Conservation (phyloP, 2,797 vertebrate species). For the Centropyge bicolor region DNA sequence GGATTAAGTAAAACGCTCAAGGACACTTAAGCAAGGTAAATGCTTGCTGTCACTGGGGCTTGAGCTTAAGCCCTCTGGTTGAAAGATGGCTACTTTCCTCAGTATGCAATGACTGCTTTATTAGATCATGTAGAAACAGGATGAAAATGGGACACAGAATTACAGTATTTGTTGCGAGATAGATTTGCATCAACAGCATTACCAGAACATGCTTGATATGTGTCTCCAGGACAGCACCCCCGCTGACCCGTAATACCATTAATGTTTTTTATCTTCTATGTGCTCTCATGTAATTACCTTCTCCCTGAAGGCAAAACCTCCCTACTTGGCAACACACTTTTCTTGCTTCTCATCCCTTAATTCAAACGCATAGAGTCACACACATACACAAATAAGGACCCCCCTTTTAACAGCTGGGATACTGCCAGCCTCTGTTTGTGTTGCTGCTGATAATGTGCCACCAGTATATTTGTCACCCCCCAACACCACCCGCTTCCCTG, state of each 20-base stretch:
- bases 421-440: slow-evolving; percentile 76
- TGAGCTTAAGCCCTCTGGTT: slow-evolving; percentile 44
- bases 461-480: slow-evolving; percentile 58
- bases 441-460: slow-evolving; percentile 75
- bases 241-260: slow-evolving; percentile 74
- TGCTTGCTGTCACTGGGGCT: slow-evolving; percentile 59
- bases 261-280: slow-evolving; percentile 71
- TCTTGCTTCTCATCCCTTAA: slow-evolving; percentile 51
- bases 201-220: slow-evolving; percentile 58
- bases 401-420: slow-evolving; percentile 72
- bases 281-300: slow-evolving; percentile 75
- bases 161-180: slow-evolving; percentile 43
- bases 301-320: slow-evolving; percentile 63
- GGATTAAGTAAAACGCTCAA: slow-evolving; percentile 71
- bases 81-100: slow-evolving; percentile 58
- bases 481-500: slow-evolving; percentile 12
- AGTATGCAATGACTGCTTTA: slow-evolving; percentile 41
- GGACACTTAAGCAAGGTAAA: slow-evolving; percentile 73
- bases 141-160: slow-evolving; percentile 19
- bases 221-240: slow-evolving; percentile 60
- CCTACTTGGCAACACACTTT: slow-evolving; percentile 62
- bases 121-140: slow-evolving; percentile 45
- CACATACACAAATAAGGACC: slow-evolving; percentile 63
- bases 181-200: slow-evolving; percentile 59
- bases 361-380: slow-evolving; percentile 55